Evolutionary conservation across 2,113 vertebrate species (phyloP), one percentile per base, ranked within the genome.

Genomic region (Marmota monax): DNA sequence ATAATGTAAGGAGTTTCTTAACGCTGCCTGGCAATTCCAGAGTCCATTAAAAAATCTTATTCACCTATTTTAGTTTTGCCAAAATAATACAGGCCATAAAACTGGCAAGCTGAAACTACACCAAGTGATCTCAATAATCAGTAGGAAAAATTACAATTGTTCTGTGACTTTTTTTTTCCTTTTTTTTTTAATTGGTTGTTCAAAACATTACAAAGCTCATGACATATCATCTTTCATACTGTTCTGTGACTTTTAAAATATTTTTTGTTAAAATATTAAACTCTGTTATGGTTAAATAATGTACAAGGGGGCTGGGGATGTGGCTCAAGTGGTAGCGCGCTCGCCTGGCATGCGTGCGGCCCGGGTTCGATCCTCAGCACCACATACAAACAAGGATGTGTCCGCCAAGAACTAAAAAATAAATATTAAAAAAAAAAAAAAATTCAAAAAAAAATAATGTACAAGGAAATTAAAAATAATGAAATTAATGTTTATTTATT

Each of bases 201-300:
- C 39, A 39, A 39, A 39, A 39, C 39, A 39, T 39, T 39, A 39
- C 39, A 39, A 39, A 39, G 39, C 39, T 39, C 39, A 39, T 39
- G 39, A 39, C 39, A 39, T 39, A 39, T 39, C 39, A 39, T 39
- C 39, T 39, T 39, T 39, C 39, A 39, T 39, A 39, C 39, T 78
- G 42, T 58, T 79, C 17, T 34, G 45, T 42, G 25, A 63, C 42
- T 34, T 92, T 89, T 67, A 92, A 93, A 87, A 67, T 6, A n/a
- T 72, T 88, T 67, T 91, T 73, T 85, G 45, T 80, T 16, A 82
- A 95, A 93, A 96, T 13, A 78, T 6, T 85, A 79, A 94, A 76
- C 25, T 76, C 34, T 65, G 74, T 82, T 83, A 92, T n/a, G 23
- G 42, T 84, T 87, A 94, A 45, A 56, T 80, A 94, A 92, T 69